These are phyloP conservation scores for Sesamia nonagrioides DNA, from an alignment of 1,140 invertebrate species.

Conservation along the genomic window DNA sequence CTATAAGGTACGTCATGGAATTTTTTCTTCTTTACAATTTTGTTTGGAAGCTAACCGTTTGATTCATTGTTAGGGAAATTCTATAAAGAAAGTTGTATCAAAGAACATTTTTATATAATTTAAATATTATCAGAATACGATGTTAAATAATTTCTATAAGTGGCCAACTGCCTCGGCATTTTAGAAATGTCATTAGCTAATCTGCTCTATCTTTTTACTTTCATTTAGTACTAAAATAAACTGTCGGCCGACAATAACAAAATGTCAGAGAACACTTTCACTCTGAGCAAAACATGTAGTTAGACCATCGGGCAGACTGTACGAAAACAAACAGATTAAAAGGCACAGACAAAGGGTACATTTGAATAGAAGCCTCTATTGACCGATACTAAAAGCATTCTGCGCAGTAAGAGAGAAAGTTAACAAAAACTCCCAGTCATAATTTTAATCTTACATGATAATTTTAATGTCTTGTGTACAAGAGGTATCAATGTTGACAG, in stretches of 20 bases:
- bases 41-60: constrained; percentile 2
- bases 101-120: too few species aligned
- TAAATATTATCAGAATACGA: constrained; percentile 30
- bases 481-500: constrained; percentile 29
- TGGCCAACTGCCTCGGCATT: constrained; percentile 12
- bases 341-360: constrained; percentile 42
- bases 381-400: constrained; percentile 29
- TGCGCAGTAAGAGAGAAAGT: constrained; percentile 52
- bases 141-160: neutral
- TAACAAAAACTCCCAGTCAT: constrained; percentile 1
- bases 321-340: constrained; percentile 51
- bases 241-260: constrained; percentile 51
- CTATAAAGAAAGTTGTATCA: neutral
- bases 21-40: constrained; percentile 42
- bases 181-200: constrained; percentile 41
- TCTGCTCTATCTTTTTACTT: constrained; percentile 47
- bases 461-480: constrained; percentile 1
- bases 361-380: constrained; percentile 36
- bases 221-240: constrained; percentile 49
- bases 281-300: constrained; percentile 44
- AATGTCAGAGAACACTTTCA: constrained; percentile 65
- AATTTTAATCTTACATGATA: constrained; percentile 4
- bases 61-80: constrained; percentile 7
- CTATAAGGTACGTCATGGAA: constrained; percentile 41
- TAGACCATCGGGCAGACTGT: constrained; percentile 14